Percentiles rank a stretch among this genome's conserved stretches.
Conservation (phyloP, 2,888 invertebrate genomes). For the Agriotes lineatus region DNA sequence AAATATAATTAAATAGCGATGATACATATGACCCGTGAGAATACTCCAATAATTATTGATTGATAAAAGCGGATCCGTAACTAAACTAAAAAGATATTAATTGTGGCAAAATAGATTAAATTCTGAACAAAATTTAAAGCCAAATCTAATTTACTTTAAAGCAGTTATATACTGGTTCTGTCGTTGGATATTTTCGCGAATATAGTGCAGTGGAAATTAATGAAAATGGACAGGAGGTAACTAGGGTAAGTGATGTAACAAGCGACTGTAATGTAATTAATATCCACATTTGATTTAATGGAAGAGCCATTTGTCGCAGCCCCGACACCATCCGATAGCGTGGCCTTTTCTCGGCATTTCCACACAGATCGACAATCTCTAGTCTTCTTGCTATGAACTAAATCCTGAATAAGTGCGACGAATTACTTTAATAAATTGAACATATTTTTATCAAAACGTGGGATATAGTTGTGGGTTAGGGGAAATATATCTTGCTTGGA, state of each 20-base stretch:
- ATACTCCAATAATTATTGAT: too few species aligned
- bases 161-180: not conserved
- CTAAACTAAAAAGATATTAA: too few species aligned
- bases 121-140: too few species aligned
- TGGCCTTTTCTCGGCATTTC: conserved; percentile 16
- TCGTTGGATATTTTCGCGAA: conserved; percentile 8
- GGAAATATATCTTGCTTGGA: conserved; percentile 23
- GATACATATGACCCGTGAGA: too few species aligned
- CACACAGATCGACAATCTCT: conserved; percentile 21
- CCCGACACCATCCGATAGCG: conserved; percentile 17
- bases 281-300: conserved; percentile 40
- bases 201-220: conserved; percentile 26
- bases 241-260: conserved; percentile 36
- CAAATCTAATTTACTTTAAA: conserved; percentile 15
- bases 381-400: not conserved
- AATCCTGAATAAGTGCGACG: conserved; percentile 15
- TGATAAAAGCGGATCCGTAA: too few species aligned
- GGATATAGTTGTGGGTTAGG: conserved; percentile 3
- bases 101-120: too few species aligned
- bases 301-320: conserved; percentile 30
- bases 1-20: too few species aligned
- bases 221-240: conserved; percentile 36
- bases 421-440: conserved; percentile 20
- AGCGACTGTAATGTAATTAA: conserved; percentile 34
- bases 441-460: conserved; percentile 23